A percentile compares a stretch with the other conserved stretches of the same genome.
These are phyloP conservation scores for Gymnocypris eckloni DNA, from an alignment of 2,797 vertebrate genomes.

Conservation along the genomic window DNA sequence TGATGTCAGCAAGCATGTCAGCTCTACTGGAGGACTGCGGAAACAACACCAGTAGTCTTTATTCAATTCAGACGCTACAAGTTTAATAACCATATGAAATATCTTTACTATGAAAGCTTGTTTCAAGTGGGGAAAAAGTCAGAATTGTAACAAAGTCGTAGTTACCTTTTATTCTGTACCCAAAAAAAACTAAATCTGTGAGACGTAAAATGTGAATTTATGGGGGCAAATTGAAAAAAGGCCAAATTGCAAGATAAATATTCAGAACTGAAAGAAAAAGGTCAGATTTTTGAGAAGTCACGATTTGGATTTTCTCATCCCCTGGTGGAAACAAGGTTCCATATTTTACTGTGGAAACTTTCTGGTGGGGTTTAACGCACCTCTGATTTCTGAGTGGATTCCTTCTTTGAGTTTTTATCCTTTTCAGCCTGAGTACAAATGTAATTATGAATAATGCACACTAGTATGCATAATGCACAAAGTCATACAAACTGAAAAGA, in stretches of 20 bases:
- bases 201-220: not conserved
- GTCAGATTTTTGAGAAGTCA: not conserved
- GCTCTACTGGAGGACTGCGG: slow-evolving; percentile 79
- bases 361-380: slow-evolving; percentile 9
- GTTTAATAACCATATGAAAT: not conserved
- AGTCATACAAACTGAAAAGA: not conserved
- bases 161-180: not conserved
- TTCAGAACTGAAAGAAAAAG: not conserved
- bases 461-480: not conserved
- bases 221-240: not conserved
- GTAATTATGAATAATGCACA: not conserved
- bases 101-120: not conserved
- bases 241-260: not conserved
- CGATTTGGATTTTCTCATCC: no score
- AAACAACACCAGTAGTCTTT: not conserved
- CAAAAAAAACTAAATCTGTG: not conserved
- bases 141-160: not conserved
- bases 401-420: slow-evolving; percentile 1
- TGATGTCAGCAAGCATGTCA: slow-evolving; percentile 79
- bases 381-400: slow-evolving; percentile 29
- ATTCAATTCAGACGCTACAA: not conserved
- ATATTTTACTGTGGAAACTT: not conserved
- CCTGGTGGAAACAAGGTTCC: not conserved
- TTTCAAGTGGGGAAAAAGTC: not conserved
- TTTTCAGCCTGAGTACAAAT: slow-evolving; percentile 27